These are phyloP conservation scores for Hyla sarda DNA, from an alignment of 2,113 vertebrate genomes.

Conservation along the genomic window DNA sequence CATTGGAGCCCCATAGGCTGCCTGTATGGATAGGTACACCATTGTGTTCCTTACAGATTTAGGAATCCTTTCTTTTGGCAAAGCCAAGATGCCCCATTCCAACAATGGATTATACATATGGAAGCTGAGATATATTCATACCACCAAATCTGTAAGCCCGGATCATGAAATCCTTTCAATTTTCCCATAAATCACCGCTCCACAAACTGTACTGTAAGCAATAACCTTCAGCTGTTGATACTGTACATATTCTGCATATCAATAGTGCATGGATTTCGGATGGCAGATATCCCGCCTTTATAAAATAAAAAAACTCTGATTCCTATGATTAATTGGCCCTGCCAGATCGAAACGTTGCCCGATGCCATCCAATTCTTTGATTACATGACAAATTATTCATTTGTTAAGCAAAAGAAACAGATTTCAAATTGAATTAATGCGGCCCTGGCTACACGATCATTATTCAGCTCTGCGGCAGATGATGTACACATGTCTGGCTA, in stretches of 20 bases:
- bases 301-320: constrained; percentile 18
- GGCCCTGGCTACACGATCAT: constrained; percentile 59
- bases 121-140: background rate
- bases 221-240: constrained; percentile 32
- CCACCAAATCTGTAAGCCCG: background rate
- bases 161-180: background rate
- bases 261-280: constrained; percentile 52
- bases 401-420: constrained; percentile 60
- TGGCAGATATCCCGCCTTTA: background rate
- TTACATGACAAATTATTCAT: constrained; percentile 61
- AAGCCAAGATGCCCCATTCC: background rate
- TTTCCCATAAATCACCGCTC: background rate
- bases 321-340: constrained; percentile 49
- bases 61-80: background rate
- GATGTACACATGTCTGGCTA: constrained; percentile 49
- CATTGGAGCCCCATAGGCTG: background rate
- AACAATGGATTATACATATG: background rate
- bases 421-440: constrained; percentile 56
- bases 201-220: background rate
- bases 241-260: constrained; percentile 50
- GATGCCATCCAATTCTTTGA: constrained; percentile 63
- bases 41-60: background rate
- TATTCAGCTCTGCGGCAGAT: constrained; percentile 45
- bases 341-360: constrained; percentile 63
- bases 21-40: background rate